Percentiles rank a stretch among this genome's conserved stretches.
Evolutionary conservation across 2,888 invertebrate species (phyloP).

Genomic region (Synergus japonicus): DNA sequence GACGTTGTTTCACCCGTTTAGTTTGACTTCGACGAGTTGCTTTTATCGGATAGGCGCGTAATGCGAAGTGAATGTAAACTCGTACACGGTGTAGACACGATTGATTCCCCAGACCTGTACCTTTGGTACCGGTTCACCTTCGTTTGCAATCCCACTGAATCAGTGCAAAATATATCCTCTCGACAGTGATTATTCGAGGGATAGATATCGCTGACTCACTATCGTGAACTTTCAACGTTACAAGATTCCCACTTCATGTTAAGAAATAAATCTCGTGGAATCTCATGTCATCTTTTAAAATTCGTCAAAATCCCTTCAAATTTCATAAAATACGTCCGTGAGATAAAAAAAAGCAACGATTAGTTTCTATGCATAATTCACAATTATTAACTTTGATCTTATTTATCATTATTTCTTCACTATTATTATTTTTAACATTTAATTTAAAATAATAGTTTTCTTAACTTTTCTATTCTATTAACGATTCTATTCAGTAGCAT

Average conservation of each 20-base stretch:
- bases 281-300: too few species aligned
- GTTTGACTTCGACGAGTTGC: slow-evolving; percentile 11
- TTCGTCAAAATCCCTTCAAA: not conserved
- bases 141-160: slow-evolving; percentile 41
- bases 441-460: not conserved
- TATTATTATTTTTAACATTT: not conserved
- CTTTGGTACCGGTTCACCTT: slow-evolving; percentile 54
- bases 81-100: slow-evolving; percentile 48
- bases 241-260: not conserved
- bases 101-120: slow-evolving; percentile 53
- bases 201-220: slow-evolving; percentile 38
- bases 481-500: not conserved
- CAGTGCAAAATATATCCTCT: slow-evolving; percentile 47
- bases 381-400: not conserved
- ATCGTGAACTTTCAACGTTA: slow-evolving; percentile 17
- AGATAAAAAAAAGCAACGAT: too few species aligned
- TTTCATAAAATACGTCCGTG: too few species aligned
- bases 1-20: slow-evolving; percentile 28
- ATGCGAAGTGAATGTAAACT: slow-evolving; percentile 55
- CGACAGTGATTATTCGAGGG: slow-evolving; percentile 47
- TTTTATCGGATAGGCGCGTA: slow-evolving; percentile 50
- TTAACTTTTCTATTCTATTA: too few species aligned
- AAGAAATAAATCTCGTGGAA: not conserved
- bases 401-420: not conserved
- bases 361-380: too few species aligned